A percentile compares a stretch with the other conserved stretches of the same genome.
Evolutionary conservation across 2,113 vertebrate genomes (phyloP).

Genomic region (Uropsilus gracilis): DNA sequence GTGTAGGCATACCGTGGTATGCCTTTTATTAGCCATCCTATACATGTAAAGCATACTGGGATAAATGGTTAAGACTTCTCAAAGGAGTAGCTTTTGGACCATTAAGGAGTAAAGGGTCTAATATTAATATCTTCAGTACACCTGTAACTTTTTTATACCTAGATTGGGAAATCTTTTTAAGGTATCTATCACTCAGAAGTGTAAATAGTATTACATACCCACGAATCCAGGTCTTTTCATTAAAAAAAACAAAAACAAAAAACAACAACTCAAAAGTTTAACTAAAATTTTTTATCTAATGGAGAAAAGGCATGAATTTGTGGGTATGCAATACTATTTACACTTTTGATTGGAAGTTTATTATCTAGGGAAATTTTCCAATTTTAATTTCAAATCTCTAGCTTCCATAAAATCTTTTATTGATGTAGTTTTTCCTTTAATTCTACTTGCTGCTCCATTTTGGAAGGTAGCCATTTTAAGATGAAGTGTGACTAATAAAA

Average conservation of each 20-base stretch:
- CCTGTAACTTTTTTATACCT: not conserved
- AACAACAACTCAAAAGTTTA: too few relatives aligned
- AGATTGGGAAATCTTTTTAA: constrained; percentile 26
- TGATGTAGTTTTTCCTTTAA: not conserved
- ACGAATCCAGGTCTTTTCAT: too few relatives aligned
- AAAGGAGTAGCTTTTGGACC: not conserved
- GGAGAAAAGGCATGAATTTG: constrained; percentile 31
- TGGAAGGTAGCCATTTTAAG: constrained; percentile 5
- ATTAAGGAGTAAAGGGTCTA: not conserved
- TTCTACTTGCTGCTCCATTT: not conserved
- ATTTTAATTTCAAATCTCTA: constrained; percentile 19
- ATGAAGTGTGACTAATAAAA: constrained; percentile 20
- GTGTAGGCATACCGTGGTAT: not conserved
- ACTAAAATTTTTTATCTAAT: not conserved
- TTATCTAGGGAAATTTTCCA: not conserved
- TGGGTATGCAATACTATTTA: not conserved
- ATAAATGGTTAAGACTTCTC: not conserved
- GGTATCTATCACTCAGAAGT: not conserved
- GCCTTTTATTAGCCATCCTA: not conserved
- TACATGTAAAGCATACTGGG: not conserved
- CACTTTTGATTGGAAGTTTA: not conserved
- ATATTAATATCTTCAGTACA: not conserved
- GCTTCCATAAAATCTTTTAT: constrained; percentile 1
- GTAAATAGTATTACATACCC: too few relatives aligned
- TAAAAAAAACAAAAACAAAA: too few relatives aligned